A percentile compares a stretch with the other conserved stretches of the same genome.
Evolutionary conservation across 2,888 invertebrate species (phyloP).

Genomic region (Cephalotes varians): DNA sequence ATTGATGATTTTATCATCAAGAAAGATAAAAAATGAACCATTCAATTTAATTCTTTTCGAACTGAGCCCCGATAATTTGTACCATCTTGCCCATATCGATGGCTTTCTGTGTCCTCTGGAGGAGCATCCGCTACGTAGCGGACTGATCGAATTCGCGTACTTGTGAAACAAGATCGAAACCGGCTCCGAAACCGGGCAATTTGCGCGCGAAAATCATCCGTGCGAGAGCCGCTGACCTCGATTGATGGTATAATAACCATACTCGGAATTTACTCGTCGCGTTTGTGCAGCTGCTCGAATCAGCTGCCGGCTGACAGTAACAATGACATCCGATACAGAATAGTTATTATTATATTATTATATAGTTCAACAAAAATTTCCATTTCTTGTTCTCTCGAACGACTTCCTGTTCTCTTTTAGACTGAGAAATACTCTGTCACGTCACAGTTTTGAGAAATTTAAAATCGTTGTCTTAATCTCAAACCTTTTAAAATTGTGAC

Average conservation of each 20-base stretch:
- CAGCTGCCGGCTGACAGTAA: background rate
- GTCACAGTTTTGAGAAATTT: background rate
- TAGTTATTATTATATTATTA: background rate
- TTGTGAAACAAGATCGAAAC: background rate
- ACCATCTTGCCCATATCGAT: background rate
- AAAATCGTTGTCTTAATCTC: background rate
- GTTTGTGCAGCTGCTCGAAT: background rate
- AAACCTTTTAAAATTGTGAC: background rate
- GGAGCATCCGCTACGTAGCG: background rate
- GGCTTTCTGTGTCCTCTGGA: background rate
- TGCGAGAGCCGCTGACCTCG: conserved; percentile 39
- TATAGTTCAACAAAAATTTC: background rate
- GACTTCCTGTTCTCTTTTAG: too few species aligned
- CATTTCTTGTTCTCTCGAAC: background rate
- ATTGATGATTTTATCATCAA: too few species aligned
- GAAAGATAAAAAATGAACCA: background rate
- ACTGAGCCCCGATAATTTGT: background rate
- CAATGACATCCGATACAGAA: background rate
- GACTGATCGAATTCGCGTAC: conserved; percentile 7
- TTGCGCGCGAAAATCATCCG: conserved; percentile 25
- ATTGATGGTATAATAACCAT: conserved; percentile 29
- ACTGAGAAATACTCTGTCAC: background rate
- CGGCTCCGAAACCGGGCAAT: background rate
- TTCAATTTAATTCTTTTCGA: background rate
- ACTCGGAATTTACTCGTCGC: conserved; percentile 12